Percentiles rank a stretch among this genome's conserved stretches.
These are phyloP conservation scores for Ailurus styani DNA, from an alignment of 2,113 vertebrate genomes.

Conservation along the genomic window DNA sequence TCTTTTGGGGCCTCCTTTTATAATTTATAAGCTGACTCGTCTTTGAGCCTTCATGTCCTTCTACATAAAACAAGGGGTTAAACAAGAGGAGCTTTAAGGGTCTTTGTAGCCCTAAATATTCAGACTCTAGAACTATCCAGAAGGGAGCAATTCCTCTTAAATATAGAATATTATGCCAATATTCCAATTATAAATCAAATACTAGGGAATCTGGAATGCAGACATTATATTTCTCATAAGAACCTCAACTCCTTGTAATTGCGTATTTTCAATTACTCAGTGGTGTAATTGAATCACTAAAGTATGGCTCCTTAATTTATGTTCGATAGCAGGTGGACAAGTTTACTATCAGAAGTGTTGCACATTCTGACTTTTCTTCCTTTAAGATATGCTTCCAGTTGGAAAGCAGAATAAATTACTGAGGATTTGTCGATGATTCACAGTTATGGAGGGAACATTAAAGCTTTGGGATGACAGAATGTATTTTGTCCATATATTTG, in stretches of 20 bases:
- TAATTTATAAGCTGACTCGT: neutral
- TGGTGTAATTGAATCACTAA: slow-evolving; percentile 69
- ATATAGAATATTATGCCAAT: slow-evolving; percentile 51
- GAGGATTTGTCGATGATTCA: slow-evolving; percentile 63
- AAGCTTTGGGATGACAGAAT: slow-evolving; percentile 55
- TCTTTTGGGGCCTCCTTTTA: neutral
- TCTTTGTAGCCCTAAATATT: slow-evolving; percentile 43
- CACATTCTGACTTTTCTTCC: slow-evolving; percentile 60
- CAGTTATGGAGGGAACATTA: slow-evolving; percentile 57
- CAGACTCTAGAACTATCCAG: slow-evolving; percentile 29
- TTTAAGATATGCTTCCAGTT: slow-evolving; percentile 60
- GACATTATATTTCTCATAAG: slow-evolving; percentile 64
- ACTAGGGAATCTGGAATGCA: slow-evolving; percentile 52
- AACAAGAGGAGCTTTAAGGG: neutral
- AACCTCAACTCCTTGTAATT: slow-evolving; percentile 66
- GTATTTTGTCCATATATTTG: slow-evolving; percentile 70
- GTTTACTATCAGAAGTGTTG: slow-evolving; percentile 71
- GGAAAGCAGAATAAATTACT: slow-evolving; percentile 68
- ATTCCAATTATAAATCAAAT: slow-evolving; percentile 67
- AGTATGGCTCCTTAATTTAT: slow-evolving; percentile 70
- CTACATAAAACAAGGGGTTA: slow-evolving; percentile 17
- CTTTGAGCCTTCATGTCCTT: neutral
- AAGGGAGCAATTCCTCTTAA: slow-evolving; percentile 41
- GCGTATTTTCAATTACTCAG: slow-evolving; percentile 69
- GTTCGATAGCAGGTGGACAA: slow-evolving; percentile 64